Conservation (phyloP, 2,888 invertebrate species). For the Ditylenchus weischeri region DNA sequence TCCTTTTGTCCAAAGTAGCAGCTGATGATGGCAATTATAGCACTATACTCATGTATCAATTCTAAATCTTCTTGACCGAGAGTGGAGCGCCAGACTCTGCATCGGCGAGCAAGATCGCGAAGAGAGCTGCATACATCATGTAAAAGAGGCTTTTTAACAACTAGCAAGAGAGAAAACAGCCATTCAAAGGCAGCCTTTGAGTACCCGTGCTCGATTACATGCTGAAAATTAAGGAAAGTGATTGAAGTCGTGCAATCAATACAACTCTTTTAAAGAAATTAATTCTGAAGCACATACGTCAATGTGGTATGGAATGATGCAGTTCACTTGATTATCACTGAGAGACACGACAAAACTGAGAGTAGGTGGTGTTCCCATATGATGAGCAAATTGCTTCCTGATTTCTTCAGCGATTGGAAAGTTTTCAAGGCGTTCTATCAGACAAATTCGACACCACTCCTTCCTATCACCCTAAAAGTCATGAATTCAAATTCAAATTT, state of each 20-base stretch:
- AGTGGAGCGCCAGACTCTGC: conserved; percentile 61
- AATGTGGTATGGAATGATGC: conserved; percentile 23
- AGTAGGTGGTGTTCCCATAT: conserved; percentile 39
- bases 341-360: conserved; percentile 26
- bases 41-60: conserved; percentile 33
- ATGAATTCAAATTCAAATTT: background rate
- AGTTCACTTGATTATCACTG: conserved; percentile 25
- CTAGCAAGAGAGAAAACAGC: conserved; percentile 71
- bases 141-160: conserved; percentile 69
- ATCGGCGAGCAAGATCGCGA: conserved; percentile 69
- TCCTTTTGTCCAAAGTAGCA: conserved; percentile 35
- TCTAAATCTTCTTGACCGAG: conserved; percentile 38
- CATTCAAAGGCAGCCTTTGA: conserved; percentile 61
- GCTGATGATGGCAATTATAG: conserved; percentile 35
- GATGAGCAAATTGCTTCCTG: conserved; percentile 25
- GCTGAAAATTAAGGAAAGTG: conserved; percentile 24
- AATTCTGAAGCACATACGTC: conserved; percentile 17
- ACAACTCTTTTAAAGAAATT: too few relatives aligned
- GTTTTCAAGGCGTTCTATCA: conserved; percentile 25
- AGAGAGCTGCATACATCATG: conserved; percentile 70
- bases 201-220: conserved; percentile 32
- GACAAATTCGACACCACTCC: conserved; percentile 28
- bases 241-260: too few relatives aligned
- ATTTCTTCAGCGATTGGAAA: conserved; percentile 11
- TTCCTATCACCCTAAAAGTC: conserved; percentile 14